Base-by-base conservation (phyloP, 2,113 vertebrate genomes). In the Egretta garzetta region DNA sequence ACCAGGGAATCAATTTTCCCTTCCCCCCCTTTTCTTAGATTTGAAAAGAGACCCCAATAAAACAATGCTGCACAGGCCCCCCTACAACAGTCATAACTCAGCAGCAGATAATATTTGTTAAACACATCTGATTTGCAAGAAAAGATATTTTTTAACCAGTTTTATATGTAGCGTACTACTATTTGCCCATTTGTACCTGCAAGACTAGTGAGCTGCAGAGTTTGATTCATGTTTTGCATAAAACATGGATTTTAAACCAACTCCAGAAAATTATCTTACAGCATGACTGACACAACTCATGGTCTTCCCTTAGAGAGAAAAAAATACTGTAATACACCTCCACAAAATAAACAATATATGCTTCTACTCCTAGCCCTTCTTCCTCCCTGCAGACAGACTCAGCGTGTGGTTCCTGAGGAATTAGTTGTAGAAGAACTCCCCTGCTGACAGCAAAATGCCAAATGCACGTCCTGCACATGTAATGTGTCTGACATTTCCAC, bases 401-500 rank as follows among this genome's bases (percentile, higher is more conserved):
- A 98, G 98, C 97, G 9, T 98, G 98, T 95, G 97, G 95, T 98
- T 98, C 97, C 98, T 96, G 97, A 97, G 97, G 97, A 98, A 98
- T 98, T 95, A 98, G 98, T 96, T 92, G 97, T 85, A 49, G 97
- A 97, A 98, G 62, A 94, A 96, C 95, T 98, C 97, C 97, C 98
- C 98, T 84, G 97, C 98, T 98, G 98, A 98, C 98, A 98, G 97
- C 97, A 98, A 98, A 98, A 98, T 98, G 98, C 98, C 98, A 98
- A 96, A 97, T 79, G 50, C 95, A 96, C 96, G 97, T 97, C 96
- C 98, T 96, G 97, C 96, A 96, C 97, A 93, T 98, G 98, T 98
- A 98, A 98, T 98, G 98, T 49, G 93, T 92, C 97, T 98, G 98
- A 98, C 98, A 98, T 98, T 98, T 98, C 97, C 98, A 95, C 98